These are phyloP conservation scores for Clytia hemisphaerica DNA, from an alignment of 30 jellyfish, hydroid and myxozoan genomes.

Conservation along the genomic window DNA sequence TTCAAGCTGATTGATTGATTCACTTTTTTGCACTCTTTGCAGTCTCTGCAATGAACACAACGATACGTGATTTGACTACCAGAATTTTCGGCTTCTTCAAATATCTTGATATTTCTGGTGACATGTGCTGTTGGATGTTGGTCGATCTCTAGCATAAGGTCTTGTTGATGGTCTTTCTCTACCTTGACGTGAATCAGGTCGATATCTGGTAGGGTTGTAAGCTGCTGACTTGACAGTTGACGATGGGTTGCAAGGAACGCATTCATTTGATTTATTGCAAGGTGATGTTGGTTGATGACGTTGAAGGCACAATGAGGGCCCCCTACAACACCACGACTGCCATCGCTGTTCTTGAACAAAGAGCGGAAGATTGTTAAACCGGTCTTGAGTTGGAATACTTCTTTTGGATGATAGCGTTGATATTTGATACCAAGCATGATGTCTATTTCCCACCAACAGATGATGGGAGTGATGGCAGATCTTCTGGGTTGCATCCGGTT, in stretches of 20 bases:
- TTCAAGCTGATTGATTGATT: neutral
- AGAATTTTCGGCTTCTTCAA: neutral
- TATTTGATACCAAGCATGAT: neutral
- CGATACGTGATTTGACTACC: neutral
- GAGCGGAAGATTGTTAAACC: neutral
- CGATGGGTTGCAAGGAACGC: too few species aligned
- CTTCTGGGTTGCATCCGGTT: neutral
- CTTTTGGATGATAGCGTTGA: neutral
- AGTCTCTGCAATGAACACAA: neutral
- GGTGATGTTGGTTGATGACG: neutral
- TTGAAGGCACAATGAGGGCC: neutral
- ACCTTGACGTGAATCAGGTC: too few species aligned
- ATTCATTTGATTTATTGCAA: neutral
- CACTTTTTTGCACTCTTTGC: neutral
- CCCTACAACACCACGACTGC: constrained; percentile 8
- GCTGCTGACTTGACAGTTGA: too few species aligned
- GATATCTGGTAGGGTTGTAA: too few species aligned
- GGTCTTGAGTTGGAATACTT: neutral
- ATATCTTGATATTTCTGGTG: neutral
- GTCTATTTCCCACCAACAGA: neutral
- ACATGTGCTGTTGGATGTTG: neutral
- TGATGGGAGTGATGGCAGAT: neutral
- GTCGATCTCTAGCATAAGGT: too few species aligned
- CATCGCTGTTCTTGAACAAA: neutral
- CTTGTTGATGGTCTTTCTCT: too few species aligned